Percentiles rank a stretch among this genome's conserved stretches.
phyloP scores from a whole-genome alignment of 2,797 vertebrate genomes.

The Megaceryle alcyon region DNA sequence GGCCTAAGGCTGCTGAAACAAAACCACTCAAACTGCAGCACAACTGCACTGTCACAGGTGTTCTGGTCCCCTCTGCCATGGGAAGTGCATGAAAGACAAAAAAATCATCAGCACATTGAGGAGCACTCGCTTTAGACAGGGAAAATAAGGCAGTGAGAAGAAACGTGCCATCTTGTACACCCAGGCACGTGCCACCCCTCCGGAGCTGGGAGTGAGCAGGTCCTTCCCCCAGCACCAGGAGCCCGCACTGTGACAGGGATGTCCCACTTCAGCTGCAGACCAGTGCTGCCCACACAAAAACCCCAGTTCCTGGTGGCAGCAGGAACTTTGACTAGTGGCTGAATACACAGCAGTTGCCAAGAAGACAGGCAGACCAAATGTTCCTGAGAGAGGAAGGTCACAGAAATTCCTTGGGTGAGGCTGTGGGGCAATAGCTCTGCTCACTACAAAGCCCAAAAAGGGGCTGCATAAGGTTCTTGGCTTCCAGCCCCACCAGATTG shows the following conservation, averaged over 20 bases:
- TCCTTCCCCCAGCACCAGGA: not conserved
- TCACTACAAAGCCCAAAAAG: not conserved
- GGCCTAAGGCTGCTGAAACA: not conserved
- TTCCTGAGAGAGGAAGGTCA: not conserved
- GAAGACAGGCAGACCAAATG: not conserved
- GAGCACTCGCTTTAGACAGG: not conserved
- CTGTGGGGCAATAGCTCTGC: accelerated
- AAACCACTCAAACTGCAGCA: not conserved
- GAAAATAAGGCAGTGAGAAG: not conserved
- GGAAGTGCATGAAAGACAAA: not conserved
- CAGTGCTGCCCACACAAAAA: not conserved
- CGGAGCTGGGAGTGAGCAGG: not conserved
- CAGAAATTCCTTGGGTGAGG: accelerated
- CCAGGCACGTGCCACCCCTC: not conserved
- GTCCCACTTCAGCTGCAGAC: not conserved
- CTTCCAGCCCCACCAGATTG: accelerated
- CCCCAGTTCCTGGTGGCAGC: not conserved
- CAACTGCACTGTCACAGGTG: not conserved
- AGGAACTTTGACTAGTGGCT: not conserved
- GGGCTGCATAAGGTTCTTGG: accelerated
- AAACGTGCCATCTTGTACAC: not conserved
- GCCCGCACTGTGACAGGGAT: not conserved
- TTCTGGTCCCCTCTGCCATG: not conserved
- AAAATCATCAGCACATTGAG: not conserved
- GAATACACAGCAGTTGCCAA: not conserved